Evolutionary conservation across 2,888 invertebrate genomes (phyloP), one percentile per base, ranked within the genome.

Genomic region (Zygaena filipendulae): DNA sequence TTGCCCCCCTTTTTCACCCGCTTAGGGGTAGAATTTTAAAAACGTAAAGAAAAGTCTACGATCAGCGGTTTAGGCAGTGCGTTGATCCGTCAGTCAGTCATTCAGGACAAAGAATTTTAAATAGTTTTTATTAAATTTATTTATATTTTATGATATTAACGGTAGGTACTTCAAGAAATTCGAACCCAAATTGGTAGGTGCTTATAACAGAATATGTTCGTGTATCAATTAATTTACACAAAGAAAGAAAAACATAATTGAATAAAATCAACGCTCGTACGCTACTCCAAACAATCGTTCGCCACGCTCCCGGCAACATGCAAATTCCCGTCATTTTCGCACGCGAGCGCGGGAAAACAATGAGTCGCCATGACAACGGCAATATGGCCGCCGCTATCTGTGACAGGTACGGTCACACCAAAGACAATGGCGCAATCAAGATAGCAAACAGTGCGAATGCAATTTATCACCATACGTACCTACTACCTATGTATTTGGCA

Each of bases 351-450:
- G 18, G 14, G 24, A 30, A 30, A 34, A 25, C 27, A 30, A 28
- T 18, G 13, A 36, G 49, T 47, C 33, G 39, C 41, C 38, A 46
- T 46, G 45, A 42, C 44, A 35, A 45, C 48, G 40, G 23, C 40
- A 45, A 43, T 40, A 48, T 47, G 47, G 42, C 43, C 25, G 36
- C 23, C 27, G 14, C 21, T 34, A 29, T 39, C 42, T 40, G 39
- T 45, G 42, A 35, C 42, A 40, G 38, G 37, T 40, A 36, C 35
- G 13, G 39, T 47, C 47, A 33, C 47, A 48, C 44, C n/a, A n/a
- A 42, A 26, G 34, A 47, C 47, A 50, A 48, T 45, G 36, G 36
- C 25, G 45, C 43, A 47, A 47, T 45, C 40, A 40, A 30, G 34
- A 30, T 43, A 40, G 41, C 38, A 38, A 35, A 29, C 36, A 33